Conservation (phyloP, 2,113 vertebrate species). For the Lepisosteus osseus region DNA sequence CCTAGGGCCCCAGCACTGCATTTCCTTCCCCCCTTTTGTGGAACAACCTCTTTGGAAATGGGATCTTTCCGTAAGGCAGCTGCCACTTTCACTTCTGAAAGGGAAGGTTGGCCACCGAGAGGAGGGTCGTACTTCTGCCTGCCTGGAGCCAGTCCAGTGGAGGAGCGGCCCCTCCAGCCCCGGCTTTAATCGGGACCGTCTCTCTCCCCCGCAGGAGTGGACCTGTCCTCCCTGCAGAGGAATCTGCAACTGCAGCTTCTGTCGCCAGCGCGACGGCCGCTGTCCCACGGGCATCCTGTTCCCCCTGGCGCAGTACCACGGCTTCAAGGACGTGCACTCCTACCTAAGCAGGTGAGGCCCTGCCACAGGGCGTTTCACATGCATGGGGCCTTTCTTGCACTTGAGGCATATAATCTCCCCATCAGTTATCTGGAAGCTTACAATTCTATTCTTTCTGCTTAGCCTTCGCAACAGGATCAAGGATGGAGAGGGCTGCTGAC, state of each 20-base stretch:
- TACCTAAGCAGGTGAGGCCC: slow-evolving; percentile 61
- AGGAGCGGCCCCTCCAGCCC: too few relatives aligned
- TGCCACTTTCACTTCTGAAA: too few relatives aligned
- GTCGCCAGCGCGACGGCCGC: slow-evolving; percentile 63
- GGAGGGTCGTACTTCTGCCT: too few relatives aligned
- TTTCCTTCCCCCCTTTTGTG: too few relatives aligned
- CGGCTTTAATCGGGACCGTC: not conserved
- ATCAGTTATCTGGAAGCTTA: too few relatives aligned
- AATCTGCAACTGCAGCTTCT: slow-evolving; percentile 76
- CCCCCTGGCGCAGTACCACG: slow-evolving; percentile 65
- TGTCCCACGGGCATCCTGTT: slow-evolving; percentile 70
- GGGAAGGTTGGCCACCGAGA: too few relatives aligned
- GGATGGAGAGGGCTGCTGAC: slow-evolving; percentile 27
- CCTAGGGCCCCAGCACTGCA: too few relatives aligned
- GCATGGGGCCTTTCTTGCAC: not conserved
- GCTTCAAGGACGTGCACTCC: slow-evolving; percentile 70
- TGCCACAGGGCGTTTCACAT: not conserved
- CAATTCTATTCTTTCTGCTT: too few relatives aligned
- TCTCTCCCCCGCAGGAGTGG: slow-evolving; percentile 51
- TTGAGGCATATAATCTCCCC: too few relatives aligned
- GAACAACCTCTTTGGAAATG: too few relatives aligned
- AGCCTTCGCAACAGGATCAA: slow-evolving; percentile 54
- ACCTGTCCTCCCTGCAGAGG: slow-evolving; percentile 66
- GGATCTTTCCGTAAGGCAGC: too few relatives aligned
- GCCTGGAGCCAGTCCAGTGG: too few relatives aligned